A percentile compares a stretch with the other conserved stretches of the same genome.
Evolutionary conservation across 1,140 invertebrate genomes (phyloP).

Genomic region (Anagrus nilaparvatae): DNA sequence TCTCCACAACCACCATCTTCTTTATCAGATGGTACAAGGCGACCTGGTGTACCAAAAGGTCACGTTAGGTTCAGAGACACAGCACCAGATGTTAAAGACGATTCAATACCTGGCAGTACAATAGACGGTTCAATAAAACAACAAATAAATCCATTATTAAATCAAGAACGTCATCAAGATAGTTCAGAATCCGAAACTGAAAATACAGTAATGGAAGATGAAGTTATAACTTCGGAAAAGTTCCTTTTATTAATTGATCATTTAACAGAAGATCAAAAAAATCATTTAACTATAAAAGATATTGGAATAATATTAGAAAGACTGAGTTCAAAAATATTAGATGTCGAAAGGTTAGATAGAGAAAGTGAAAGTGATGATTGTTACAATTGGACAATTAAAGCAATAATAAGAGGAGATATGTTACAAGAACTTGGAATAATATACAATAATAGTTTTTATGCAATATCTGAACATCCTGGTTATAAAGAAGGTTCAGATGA

Average conservation of each 20-base stretch:
- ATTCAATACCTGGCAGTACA: slow-evolving; percentile 26
- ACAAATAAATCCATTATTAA: no score
- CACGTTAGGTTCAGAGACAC: slow-evolving; percentile 42
- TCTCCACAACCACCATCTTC: slow-evolving; percentile 45
- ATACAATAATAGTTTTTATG: slow-evolving; percentile 92
- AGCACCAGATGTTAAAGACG: slow-evolving; percentile 37
- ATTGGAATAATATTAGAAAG: slow-evolving; percentile 89
- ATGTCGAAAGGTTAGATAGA: slow-evolving; percentile 81
- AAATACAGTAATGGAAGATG: slow-evolving; percentile 83
- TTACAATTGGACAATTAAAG: slow-evolving; percentile 91
- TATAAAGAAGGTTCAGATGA: slow-evolving; percentile 81
- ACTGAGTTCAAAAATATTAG: slow-evolving; percentile 83
- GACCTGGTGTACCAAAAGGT: slow-evolving; percentile 38
- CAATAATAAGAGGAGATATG: slow-evolving; percentile 81
- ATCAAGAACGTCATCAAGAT: slow-evolving; percentile 53
- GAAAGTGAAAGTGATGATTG: slow-evolving; percentile 85
- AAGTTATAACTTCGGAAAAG: slow-evolving; percentile 77
- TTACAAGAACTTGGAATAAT: slow-evolving; percentile 83
- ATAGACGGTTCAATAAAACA: not conserved
- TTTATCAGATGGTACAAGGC: slow-evolving; percentile 39
- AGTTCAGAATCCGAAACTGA: slow-evolving; percentile 87
- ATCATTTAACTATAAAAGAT: slow-evolving; percentile 85
- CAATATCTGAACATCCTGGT: slow-evolving; percentile 85
- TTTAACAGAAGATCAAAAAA: slow-evolving; percentile 80
- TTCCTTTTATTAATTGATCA: slow-evolving; percentile 88